These are phyloP conservation scores for Crotalus helleri DNA, from an alignment of 2,113 vertebrate genomes.

Conservation along the genomic window DNA sequence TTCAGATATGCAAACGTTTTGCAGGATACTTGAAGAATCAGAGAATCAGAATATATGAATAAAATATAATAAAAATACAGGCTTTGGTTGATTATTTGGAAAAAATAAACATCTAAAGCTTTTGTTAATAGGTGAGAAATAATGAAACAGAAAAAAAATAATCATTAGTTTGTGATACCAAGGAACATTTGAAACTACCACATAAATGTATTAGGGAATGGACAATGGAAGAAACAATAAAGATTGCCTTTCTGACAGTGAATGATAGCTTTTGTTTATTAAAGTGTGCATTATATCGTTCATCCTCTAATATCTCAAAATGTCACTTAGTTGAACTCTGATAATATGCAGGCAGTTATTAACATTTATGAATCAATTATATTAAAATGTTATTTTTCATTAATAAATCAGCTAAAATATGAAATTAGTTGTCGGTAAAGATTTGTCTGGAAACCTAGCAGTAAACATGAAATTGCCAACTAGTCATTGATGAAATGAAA, in stretches of 20 bases:
- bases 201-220: background rate
- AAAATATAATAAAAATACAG: background rate
- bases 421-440: background rate
- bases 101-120: background rate
- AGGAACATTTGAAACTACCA: background rate
- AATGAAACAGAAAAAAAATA: background rate
- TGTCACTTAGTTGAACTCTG: background rate
- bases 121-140: background rate
- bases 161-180: background rate
- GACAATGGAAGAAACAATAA: too few relatives aligned
- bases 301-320: background rate
- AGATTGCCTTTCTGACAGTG: background rate
- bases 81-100: background rate
- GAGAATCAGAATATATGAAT: background rate
- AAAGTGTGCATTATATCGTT: background rate
- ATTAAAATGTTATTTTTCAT: background rate
- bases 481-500: background rate
- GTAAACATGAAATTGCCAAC: background rate
- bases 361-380: background rate
- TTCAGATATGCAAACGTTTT: background rate
- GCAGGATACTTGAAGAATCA: background rate
- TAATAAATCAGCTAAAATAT: background rate
- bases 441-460: background rate
- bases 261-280: constrained; percentile 7
- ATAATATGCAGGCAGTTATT: background rate